Base-by-base conservation (phyloP, 2,113 vertebrate species). In the Nothocercus julius region DNA sequence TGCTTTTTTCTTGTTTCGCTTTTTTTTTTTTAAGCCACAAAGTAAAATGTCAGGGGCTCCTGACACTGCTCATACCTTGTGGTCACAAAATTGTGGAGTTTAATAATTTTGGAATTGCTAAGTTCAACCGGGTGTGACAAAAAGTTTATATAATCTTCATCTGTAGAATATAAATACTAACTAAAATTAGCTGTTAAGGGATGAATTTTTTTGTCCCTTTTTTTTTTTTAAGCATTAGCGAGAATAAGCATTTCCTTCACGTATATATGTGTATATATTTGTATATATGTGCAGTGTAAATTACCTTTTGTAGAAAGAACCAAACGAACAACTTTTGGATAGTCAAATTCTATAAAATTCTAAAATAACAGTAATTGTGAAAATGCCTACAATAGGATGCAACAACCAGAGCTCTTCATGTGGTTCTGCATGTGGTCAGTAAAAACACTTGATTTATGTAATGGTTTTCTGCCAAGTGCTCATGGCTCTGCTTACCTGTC, bases 341-440 rank as follows among this genome's bases (percentile, higher is more conserved):
- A 38, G 13, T 21, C 8, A 56, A 74, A 42, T 84, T 14, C 58
- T 76, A 7, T 49, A 42, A 79, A 75, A 51, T 44, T 58, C 47
- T 9, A 82, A 24, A 82, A 56, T 38, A 92, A 49, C 56, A 1
- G 22, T 77, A 67, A n/a, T 56, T 54, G 17, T 78, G 51, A 24
- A 36, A 11, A 54, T 61, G 13, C 9, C 5, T 66, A 27, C 34
- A 59, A 28, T 36, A 84, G 22, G 27, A 34, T 13, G 68, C 3
- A 49, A 19, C 27, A 30, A n/a, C 13, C 0, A 0, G 61, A 83
- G 5, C 1, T 47, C 18, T 54, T 38, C 21, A 58, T 25, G 4
- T 87, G 27, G 34, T 94, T 82, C 51, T 87, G 24, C 20, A 44
- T 7, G 8, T 7, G 80, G 17, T 47, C 7, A 5, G 13, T 81